These are phyloP conservation scores for Lathronympha strigana DNA, from an alignment of 2,888 invertebrate genomes.

Conservation along the genomic window DNA sequence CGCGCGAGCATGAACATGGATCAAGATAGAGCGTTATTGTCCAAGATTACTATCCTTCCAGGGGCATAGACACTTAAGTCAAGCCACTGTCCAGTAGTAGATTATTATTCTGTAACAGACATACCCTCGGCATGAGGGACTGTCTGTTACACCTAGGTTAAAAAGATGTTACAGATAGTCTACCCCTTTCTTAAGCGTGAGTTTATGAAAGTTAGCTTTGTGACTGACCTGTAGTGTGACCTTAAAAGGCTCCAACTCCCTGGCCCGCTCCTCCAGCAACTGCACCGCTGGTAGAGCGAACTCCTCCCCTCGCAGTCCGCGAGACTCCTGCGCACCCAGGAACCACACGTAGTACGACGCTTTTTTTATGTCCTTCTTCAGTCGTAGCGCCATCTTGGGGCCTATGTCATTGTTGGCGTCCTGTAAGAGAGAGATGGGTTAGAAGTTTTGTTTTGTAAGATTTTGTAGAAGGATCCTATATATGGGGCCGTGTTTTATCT, in stretches of 20 bases:
- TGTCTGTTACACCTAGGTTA: too few relatives aligned
- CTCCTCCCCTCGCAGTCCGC: conserved; percentile 93
- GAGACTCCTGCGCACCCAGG: conserved; percentile 97
- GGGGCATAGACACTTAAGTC: too few relatives aligned
- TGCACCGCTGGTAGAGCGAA: conserved; percentile 94
- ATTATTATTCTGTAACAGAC: too few relatives aligned
- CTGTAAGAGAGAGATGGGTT: conserved; percentile 51
- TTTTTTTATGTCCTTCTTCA: conserved; percentile 94
- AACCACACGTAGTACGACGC: conserved; percentile 97
- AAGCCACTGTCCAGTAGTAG: too few relatives aligned
- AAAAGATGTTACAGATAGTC: too few relatives aligned
- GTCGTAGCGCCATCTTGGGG: conserved; percentile 89
- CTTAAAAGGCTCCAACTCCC: conserved; percentile 94
- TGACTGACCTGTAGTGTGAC: conserved; percentile 89
- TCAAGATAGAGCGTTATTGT: too few relatives aligned
- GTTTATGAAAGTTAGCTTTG: neutral
- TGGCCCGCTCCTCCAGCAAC: conserved; percentile 92
- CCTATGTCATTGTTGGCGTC: conserved; percentile 74
- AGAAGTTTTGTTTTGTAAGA: neutral
- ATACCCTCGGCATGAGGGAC: too few relatives aligned
- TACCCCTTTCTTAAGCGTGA: too few relatives aligned
- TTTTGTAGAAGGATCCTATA: neutral
- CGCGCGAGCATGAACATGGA: too few relatives aligned
- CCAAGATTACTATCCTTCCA: too few relatives aligned
- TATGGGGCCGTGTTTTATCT: too few relatives aligned